These are phyloP conservation scores for Quadroppia sp. DNA, from an alignment of 2,888 invertebrate genomes.

Conservation along the genomic window DNA sequence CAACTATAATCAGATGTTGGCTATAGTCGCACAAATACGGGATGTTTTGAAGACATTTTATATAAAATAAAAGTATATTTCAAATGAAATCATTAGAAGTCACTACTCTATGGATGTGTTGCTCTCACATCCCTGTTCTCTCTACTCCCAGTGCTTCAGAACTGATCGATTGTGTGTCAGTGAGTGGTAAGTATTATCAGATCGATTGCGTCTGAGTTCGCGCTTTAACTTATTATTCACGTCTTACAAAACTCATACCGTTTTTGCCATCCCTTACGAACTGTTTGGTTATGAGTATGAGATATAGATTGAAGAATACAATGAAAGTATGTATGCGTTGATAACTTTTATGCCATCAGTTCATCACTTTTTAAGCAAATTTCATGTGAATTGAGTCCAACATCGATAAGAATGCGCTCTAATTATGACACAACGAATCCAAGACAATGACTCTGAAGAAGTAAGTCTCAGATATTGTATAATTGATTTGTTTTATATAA, in stretches of 20 bases:
- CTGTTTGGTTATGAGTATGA: constrained; percentile 16
- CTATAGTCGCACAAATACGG: too few relatives aligned
- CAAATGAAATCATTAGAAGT: not conserved
- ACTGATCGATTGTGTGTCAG: constrained; percentile 12
- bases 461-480: not conserved
- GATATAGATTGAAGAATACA: not conserved
- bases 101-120: not conserved
- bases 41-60: too few relatives aligned
- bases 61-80: not conserved
- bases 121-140: not conserved
- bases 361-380: not conserved
- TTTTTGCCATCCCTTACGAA: not conserved
- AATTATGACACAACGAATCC: constrained; percentile 28
- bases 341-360: not conserved
- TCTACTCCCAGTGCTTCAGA: not conserved
- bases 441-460: constrained; percentile 30
- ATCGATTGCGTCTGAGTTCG: constrained; percentile 24
- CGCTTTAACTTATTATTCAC: constrained; percentile 7
- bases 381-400: not conserved
- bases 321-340: constrained; percentile 1
- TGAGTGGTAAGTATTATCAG: not conserved
- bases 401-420: constrained; percentile 6
- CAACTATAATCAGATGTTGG: too few relatives aligned
- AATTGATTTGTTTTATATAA: not conserved
- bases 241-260: not conserved